Evolutionary conservation across 2,113 vertebrate species (phyloP), one percentile per base, ranked within the genome.

Genomic region (Peromyscus leucopus): DNA sequence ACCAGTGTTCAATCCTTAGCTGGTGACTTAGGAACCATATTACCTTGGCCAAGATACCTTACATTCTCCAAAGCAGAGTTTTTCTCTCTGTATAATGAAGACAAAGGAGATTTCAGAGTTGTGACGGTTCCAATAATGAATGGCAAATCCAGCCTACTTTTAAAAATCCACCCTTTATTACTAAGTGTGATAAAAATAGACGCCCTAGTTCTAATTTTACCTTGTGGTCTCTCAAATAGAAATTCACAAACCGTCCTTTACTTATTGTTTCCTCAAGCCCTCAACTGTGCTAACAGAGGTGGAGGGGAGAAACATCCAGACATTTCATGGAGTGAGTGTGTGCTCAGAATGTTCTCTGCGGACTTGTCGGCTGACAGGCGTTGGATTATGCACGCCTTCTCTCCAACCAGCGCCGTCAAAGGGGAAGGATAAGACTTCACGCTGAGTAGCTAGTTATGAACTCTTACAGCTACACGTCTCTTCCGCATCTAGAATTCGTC

Each of bases 401-500:
- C 24, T 96, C 69, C 39, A 55, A 55, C 63, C 42, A 87, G 57
- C 36, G 75, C 86, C n/a, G 19, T 36, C 63, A 31, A 95, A 74
- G 61, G 42, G 80, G 36, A 72, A 96, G 87, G 76, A 19, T 8
- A 51, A 82, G 10, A 10, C 67, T 79, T 91, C 19, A 48, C 24
- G 46, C 55, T 31, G 42, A 28, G 72, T 12, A 42, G 22, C 17
- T 75, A 46, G 42, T 72, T 82, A 51, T 17, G 22, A 93, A 91
- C 42, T 92, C 36, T 89, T 13, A 61, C 16, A 74, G 71, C 42
- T 31, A 82, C 26, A 85, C 39, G 88, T 59, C 78, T 79, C 76
- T 22, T 88, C 69, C 75, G 39, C 65, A 69, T 96, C 83, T 91
- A 28, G 74, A 93, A 55, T 82, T 82, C 72, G 48, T 94, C n/a